Percentiles rank a stretch among this genome's conserved stretches.
phyloP scores from a whole-genome alignment of 2,113 vertebrate genomes.

The Physeter macrocephalus region DNA sequence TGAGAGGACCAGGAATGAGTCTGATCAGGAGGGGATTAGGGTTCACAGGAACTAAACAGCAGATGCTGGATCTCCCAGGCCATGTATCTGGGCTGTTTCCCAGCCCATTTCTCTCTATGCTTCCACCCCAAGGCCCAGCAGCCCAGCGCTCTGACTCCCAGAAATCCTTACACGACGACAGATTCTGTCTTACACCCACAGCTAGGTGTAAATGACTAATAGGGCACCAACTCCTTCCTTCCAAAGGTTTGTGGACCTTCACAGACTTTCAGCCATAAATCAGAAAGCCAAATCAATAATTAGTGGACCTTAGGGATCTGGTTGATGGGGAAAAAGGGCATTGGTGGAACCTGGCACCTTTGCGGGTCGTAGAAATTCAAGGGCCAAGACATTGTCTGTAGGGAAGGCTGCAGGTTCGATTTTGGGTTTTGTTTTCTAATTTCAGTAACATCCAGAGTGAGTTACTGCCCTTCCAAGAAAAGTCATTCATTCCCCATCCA shows the following conservation, averaged over 20 bases:
- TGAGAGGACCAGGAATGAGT: not conserved
- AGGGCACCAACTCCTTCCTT: not conserved
- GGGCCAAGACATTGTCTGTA: not conserved
- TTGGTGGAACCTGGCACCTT: not conserved
- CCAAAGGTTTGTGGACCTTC: not conserved
- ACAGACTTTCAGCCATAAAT: not conserved
- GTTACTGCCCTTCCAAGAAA: slow-evolving; percentile 2
- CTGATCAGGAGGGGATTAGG: not conserved
- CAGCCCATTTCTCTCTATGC: not conserved
- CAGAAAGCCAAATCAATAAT: not conserved
- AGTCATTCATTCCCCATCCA: not conserved
- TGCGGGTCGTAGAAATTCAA: not conserved
- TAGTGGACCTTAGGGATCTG: not conserved
- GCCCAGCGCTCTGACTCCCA: not conserved
- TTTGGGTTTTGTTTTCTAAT: not conserved
- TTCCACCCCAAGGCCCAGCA: not conserved
- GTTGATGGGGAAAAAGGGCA: not conserved
- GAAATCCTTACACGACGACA: not conserved
- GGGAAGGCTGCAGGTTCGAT: not conserved
- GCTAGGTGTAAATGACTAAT: not conserved
- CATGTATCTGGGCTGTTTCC: not conserved
- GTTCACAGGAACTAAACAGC: not conserved
- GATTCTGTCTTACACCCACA: not conserved
- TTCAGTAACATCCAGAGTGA: not conserved
- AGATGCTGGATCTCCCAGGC: not conserved